These are phyloP conservation scores for Hippotragus niger DNA, from an alignment of 2,113 vertebrate species.

Conservation along the genomic window DNA sequence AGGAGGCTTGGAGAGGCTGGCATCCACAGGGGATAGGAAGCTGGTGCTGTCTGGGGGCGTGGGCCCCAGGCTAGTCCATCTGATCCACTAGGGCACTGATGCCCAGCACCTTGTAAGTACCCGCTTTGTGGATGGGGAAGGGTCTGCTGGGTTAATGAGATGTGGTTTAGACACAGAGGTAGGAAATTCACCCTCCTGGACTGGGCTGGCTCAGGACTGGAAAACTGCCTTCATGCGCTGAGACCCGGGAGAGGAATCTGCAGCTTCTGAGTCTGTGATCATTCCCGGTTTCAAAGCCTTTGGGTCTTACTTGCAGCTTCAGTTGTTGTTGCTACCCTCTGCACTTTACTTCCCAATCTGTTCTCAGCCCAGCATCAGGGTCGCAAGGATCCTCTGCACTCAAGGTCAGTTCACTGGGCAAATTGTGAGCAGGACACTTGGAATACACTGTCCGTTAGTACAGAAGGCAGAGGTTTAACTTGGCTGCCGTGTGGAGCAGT, in stretches of 20 bases:
- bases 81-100: fast-evolving
- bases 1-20: not conserved
- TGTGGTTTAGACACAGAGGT: fast-evolving
- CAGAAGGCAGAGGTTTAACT: fast-evolving
- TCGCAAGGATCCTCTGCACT: fast-evolving
- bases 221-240: not conserved
- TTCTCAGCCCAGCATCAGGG: not conserved
- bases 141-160: not conserved
- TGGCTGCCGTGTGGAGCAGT: fast-evolving
- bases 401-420: not conserved
- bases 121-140: fast-evolving
- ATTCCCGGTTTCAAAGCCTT: no score
- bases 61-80: fast-evolving
- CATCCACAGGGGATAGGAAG: fast-evolving
- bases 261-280: fast-evolving
- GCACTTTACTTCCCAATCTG: not conserved
- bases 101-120: not conserved
- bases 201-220: fast-evolving
- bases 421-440: not conserved
- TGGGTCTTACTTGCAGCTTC: not conserved
- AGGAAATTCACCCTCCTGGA: not conserved
- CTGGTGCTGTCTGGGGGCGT: not conserved
- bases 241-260: fast-evolving
- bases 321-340: fast-evolving
- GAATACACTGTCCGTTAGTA: fast-evolving